Conservation (phyloP, 2,113 vertebrate genomes). For the Todiramphus saurophagus region DNA sequence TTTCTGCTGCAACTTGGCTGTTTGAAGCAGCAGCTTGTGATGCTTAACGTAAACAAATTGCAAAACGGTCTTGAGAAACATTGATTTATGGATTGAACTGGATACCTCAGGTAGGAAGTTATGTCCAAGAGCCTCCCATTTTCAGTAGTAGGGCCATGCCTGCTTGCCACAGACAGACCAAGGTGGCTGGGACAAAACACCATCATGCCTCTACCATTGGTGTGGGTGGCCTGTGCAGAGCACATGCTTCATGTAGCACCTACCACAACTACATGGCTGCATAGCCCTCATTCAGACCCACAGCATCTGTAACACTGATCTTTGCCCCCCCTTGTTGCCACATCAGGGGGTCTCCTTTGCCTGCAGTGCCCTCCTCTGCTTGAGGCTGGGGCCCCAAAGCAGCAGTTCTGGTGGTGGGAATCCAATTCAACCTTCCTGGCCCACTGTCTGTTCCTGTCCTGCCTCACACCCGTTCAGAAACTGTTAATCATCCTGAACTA, state of each 20-base stretch:
- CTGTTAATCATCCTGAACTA: conserved; percentile 41
- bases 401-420: background rate
- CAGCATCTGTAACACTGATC: rapidly evolving
- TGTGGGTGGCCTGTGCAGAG: rapidly evolving
- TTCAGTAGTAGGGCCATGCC: background rate
- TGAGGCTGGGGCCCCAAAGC: background rate
- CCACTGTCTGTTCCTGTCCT: background rate
- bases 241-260: background rate
- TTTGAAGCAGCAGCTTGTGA: conserved; percentile 6
- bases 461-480: background rate
- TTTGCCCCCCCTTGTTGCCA: background rate
- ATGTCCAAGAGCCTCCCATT: background rate
- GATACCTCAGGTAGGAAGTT: background rate
- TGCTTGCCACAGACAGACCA: background rate
- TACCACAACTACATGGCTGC: rapidly evolving
- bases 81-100: background rate
- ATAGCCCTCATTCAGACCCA: background rate
- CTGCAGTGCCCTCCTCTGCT: background rate
- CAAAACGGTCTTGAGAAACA: background rate
- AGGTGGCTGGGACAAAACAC: background rate
- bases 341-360: background rate
- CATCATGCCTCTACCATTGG: background rate
- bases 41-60: background rate
- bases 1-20: background rate
- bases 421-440: background rate